Evolutionary conservation across 2,888 invertebrate genomes (phyloP).

Genomic region (Gisinianus flammeolus): DNA sequence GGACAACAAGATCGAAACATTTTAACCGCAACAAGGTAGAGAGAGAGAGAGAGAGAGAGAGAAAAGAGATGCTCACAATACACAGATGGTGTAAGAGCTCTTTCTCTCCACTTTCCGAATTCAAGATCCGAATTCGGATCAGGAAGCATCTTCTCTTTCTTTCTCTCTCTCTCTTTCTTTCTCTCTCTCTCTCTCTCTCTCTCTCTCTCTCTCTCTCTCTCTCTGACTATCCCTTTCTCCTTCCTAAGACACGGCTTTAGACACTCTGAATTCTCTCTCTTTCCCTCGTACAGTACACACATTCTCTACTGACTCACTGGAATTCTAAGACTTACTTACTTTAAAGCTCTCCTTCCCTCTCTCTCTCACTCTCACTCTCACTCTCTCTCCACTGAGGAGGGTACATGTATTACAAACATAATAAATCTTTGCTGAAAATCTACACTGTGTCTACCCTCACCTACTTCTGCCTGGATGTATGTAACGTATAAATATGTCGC

Average conservation of each 20-base stretch:
- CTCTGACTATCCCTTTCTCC: constrained; percentile 8
- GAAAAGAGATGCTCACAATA: constrained; percentile 28
- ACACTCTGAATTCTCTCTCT: not conserved
- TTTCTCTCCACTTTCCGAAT: constrained; percentile 30
- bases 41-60: constrained; percentile 15
- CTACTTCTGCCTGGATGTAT: not conserved
- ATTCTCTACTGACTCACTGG: constrained; percentile 1
- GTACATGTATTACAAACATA: not conserved
- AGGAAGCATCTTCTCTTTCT: constrained; percentile 34
- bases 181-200: not conserved
- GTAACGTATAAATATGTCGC: not conserved
- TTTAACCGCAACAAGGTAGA: constrained; percentile 40
- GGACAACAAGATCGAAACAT: constrained; percentile 22
- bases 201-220: not conserved
- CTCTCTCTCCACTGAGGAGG: not conserved
- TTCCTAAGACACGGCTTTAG: not conserved
- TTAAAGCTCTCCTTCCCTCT: not conserved
- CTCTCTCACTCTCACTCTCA: not conserved
- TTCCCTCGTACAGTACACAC: not conserved
- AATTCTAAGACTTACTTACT: constrained; percentile 10
- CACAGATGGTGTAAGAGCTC: constrained; percentile 43
- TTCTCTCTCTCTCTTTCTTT: not conserved
- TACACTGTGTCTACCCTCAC: not conserved
- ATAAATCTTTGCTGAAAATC: not conserved
- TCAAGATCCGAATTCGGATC: constrained; percentile 43